phyloP scores from a whole-genome alignment of 37 sponge, comb jelly and placozoan genomes.

The Spongilla lacustris region DNA sequence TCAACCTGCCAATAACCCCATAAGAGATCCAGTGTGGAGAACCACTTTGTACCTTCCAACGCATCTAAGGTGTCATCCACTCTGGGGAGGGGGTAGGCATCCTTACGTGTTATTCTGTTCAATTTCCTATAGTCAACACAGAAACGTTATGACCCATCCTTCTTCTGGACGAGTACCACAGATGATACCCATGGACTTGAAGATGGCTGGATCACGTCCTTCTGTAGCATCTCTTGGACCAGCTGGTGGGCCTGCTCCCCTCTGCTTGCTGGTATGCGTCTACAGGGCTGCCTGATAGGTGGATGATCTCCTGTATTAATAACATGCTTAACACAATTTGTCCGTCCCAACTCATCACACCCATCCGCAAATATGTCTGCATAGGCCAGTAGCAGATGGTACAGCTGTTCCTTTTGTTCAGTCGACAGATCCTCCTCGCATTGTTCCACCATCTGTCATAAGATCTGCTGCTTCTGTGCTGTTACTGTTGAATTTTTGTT shows the following conservation, averaged over 20 bases:
- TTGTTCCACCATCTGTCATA: constrained; percentile 6
- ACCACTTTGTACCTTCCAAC: constrained; percentile 12
- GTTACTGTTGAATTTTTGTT: neutral
- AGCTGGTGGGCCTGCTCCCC: neutral
- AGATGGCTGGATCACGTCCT: constrained; percentile 22
- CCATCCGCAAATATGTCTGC: neutral
- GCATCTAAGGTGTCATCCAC: constrained; percentile 11
- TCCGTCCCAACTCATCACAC: constrained; percentile 2
- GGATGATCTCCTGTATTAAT: constrained; percentile 18
- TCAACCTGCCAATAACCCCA: constrained; percentile 7
- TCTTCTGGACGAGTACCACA: constrained; percentile 7
- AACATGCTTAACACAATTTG: neutral
- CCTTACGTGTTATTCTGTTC: constrained; percentile 7
- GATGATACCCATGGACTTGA: constrained; percentile 31
- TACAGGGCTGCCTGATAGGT: constrained; percentile 14
- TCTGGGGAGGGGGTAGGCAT: constrained; percentile 7
- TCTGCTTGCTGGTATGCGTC: neutral
- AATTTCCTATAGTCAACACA: constrained; percentile 23
- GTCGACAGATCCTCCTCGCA: neutral
- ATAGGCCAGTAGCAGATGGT: neutral
- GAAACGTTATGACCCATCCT: constrained; percentile 9
- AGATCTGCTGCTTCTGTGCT: constrained; percentile 14
- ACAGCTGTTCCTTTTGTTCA: too few relatives aligned
- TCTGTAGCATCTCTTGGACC: constrained; percentile 4
- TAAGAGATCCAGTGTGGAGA: neutral